phyloP scores from a whole-genome alignment of 2,888 invertebrate genomes.

The Amphipoea lucens region DNA sequence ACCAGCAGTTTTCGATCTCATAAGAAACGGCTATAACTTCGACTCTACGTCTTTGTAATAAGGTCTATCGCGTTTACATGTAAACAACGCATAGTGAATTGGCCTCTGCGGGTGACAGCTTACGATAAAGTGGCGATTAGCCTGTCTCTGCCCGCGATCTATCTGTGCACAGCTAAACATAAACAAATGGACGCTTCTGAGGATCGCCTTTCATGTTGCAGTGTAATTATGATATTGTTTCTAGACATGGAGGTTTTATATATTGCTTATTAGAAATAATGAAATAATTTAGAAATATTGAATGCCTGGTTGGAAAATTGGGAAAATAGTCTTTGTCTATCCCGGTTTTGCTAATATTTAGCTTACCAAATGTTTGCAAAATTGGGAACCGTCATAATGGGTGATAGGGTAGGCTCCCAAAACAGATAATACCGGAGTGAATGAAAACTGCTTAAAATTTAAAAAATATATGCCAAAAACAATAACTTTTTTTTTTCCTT shows the following conservation, averaged over 20 bases:
- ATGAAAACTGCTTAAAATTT: neutral
- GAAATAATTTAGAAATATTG: neutral
- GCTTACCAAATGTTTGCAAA: too few relatives aligned
- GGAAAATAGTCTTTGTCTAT: neutral
- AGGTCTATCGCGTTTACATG: conserved; percentile 56
- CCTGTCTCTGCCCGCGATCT: conserved; percentile 81
- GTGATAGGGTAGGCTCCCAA: neutral
- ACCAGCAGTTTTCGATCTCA: conserved; percentile 36
- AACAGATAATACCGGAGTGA: neutral
- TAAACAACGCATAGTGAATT: conserved; percentile 69
- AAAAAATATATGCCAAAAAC: neutral
- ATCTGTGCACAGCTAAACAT: conserved; percentile 60
- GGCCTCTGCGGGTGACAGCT: conserved; percentile 80
- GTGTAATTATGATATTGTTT: conserved; percentile 40
- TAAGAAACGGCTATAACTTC: conserved; percentile 31
- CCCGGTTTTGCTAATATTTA: neutral
- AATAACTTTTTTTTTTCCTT: neutral
- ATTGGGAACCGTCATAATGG: too few relatives aligned
- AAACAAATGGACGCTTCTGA: conserved; percentile 62
- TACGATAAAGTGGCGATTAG: conserved; percentile 85
- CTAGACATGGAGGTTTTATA: neutral
- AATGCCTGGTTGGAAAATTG: neutral
- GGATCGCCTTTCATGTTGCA: conserved; percentile 32
- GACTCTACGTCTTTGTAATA: conserved; percentile 43
- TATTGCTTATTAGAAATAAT: neutral